Evolutionary conservation across 2,113 vertebrate genomes (phyloP).

Genomic region (Hemiscyllium ocellatum): DNA sequence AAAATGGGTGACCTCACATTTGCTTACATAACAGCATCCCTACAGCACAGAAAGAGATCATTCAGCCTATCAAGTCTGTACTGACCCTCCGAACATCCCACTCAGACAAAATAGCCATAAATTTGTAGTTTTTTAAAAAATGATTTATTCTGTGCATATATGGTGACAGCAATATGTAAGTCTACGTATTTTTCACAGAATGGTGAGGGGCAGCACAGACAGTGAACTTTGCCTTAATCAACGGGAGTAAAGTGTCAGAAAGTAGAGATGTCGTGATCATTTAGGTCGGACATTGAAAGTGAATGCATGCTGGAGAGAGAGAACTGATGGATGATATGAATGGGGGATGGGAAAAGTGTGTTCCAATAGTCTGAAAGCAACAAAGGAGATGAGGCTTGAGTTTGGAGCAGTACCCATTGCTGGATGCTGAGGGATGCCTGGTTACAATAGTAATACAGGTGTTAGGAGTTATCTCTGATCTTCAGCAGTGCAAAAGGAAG

Average conservation of each 20-base stretch:
- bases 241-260: background rate
- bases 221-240: background rate
- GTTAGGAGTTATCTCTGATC: background rate
- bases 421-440: background rate
- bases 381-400: background rate
- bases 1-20: too few species aligned
- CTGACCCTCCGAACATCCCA: too few species aligned
- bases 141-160: background rate
- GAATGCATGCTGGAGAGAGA: background rate
- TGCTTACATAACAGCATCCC: too few species aligned
- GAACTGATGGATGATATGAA: background rate
- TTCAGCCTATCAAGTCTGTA: too few species aligned
- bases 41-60: too few species aligned
- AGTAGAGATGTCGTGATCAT: background rate
- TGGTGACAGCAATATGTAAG: background rate
- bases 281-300: background rate
- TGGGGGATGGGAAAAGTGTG: background rate
- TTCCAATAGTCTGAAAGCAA: background rate
- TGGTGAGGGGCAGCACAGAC: background rate
- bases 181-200: background rate
- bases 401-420: background rate
- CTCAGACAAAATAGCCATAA: too few species aligned
- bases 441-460: background rate
- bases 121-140: too few species aligned
- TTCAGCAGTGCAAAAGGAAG: background rate